Conservation (phyloP, 2,113 vertebrate genomes). For the Dicaeum eximium region DNA sequence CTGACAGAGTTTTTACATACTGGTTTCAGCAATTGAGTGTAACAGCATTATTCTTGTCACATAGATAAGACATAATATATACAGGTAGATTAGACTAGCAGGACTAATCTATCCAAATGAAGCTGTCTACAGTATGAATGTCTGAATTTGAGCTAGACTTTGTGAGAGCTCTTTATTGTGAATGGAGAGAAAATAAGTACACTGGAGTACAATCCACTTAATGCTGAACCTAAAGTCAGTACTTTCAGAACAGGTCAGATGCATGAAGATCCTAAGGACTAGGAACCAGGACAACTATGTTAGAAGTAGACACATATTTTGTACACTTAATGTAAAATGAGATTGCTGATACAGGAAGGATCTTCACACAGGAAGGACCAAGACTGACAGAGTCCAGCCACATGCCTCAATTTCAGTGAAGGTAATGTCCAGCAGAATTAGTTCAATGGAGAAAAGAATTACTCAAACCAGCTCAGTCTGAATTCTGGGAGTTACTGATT, state of each 20-base stretch:
- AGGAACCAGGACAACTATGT: background rate
- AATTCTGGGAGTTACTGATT: background rate
- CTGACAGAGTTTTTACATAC: background rate
- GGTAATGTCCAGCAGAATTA: background rate
- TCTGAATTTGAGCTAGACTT: background rate
- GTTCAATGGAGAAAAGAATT: background rate
- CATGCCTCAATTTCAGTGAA: background rate
- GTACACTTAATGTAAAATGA: background rate
- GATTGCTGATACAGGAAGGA: background rate
- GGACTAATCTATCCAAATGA: background rate
- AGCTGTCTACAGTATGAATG: background rate
- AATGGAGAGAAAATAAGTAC: background rate
- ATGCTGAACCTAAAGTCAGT: background rate
- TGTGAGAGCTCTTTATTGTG: background rate
- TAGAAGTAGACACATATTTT: background rate
- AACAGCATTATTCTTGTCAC: background rate
- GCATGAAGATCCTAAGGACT: background rate
- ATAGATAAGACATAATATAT: background rate
- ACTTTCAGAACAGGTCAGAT: background rate
- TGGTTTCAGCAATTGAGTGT: background rate
- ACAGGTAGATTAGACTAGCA: background rate
- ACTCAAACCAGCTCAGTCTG: background rate
- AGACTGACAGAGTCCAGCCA: background rate
- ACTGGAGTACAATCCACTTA: background rate
- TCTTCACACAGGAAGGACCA: background rate